Evolutionary conservation across 1,140 invertebrate species (phyloP), one percentile per base, ranked within the genome.

Genomic region (Drosophila busckii): DNA sequence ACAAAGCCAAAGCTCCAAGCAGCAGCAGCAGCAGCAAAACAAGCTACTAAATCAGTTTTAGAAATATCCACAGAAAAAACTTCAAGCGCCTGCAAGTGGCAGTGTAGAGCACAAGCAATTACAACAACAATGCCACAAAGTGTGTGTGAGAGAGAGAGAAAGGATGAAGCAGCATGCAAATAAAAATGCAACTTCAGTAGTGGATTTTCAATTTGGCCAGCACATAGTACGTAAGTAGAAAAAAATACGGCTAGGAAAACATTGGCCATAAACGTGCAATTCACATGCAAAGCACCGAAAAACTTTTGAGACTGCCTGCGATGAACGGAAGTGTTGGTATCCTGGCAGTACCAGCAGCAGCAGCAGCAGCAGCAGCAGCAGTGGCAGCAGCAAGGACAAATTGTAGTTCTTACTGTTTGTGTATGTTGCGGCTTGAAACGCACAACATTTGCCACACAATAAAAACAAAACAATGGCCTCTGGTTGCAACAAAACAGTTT

Each of bases 71-170:
- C n/a, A n/a, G n/a, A n/a, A 9, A 52, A 25, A 59, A 59, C 38
- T 52, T 45, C 34, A 41, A 50, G 40, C 34, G 25, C n/a, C n/a
- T 37, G 48, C 65, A 75, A 76, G 71, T 68, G 73, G 48, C 63
- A 55, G n/a, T 80, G 71, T 80, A 53, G 49, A 73, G 82, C 73
- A 78, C 53, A 59, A 62, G 64, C 73, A 71, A 80, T 78, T 78
- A 80, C 73, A 80, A 50, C 75, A 68, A 80, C 73, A 78, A 71
- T 80, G 50, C 29, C 31, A 35, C 15, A n/a, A n/a, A n/a, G n/a
- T n/a, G 20, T 53, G 37, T 16, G 26, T 32, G 16, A 37, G 52
- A 35, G 19, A 49, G 29, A 48, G 41, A 40, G 13, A 55, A 56
- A 64, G n/a, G n/a, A n/a, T n/a, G n/a, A n/a, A n/a, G n/a, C n/a